phyloP scores from a whole-genome alignment of 2,797 vertebrate genomes.

The Mormyrus proboscirostris region DNA sequence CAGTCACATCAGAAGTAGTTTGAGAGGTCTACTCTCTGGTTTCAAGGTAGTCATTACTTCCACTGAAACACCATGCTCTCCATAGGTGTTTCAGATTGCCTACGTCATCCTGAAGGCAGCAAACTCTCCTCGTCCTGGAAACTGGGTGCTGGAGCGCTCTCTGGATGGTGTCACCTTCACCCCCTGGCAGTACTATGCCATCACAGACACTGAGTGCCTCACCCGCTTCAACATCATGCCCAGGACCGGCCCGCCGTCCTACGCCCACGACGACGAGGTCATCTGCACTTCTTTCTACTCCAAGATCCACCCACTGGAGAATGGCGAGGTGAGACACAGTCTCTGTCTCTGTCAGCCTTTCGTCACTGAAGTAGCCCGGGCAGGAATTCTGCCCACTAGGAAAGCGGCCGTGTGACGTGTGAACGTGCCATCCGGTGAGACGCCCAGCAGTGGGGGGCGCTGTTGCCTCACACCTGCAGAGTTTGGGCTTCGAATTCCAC shows the following conservation, averaged over 20 bases:
- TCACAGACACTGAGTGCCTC: slow-evolving; percentile 87
- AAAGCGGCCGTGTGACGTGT: background rate
- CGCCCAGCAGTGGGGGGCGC: background rate
- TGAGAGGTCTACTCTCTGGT: background rate
- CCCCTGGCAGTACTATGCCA: slow-evolving; percentile 93
- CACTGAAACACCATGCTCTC: background rate
- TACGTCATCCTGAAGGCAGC: slow-evolving; percentile 93
- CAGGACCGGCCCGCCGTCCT: slow-evolving; percentile 77
- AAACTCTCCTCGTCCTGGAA: slow-evolving; percentile 87
- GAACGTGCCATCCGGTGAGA: background rate
- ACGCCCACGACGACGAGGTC: slow-evolving; percentile 83
- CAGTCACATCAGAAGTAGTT: background rate
- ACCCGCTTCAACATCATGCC: slow-evolving; percentile 82
- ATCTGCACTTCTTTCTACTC: slow-evolving; percentile 97
- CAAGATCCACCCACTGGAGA: slow-evolving; percentile 90
- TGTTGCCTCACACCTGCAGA: background rate
- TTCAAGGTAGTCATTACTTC: slow-evolving; percentile 8
- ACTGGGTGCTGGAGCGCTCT: slow-evolving; percentile 91
- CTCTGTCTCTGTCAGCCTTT: background rate
- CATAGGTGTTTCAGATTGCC: slow-evolving; percentile 88
- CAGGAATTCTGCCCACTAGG: background rate
- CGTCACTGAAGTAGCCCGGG: too few species aligned
- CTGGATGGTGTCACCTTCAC: slow-evolving; percentile 73
- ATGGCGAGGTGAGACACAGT: slow-evolving; percentile 81
- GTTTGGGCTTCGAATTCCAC: background rate